Percentiles rank a stretch among this genome's conserved stretches.
These are phyloP conservation scores for Mus pahari DNA, from an alignment of 2,113 vertebrate species.

Conservation along the genomic window DNA sequence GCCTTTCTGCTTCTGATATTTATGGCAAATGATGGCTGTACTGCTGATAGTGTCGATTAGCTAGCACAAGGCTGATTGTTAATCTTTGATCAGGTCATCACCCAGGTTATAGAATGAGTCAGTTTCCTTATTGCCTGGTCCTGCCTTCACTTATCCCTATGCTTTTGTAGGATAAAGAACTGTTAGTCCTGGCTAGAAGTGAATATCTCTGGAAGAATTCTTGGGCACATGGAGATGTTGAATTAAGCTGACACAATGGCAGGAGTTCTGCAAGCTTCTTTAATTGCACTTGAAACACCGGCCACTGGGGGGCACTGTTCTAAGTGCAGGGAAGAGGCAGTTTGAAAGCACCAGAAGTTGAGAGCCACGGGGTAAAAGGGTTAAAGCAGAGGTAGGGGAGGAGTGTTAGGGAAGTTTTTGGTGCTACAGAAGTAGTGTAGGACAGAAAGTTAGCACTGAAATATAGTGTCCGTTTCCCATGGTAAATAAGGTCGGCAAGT, in stretches of 20 bases:
- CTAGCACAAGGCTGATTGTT: background rate
- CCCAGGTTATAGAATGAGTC: background rate
- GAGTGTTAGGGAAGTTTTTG: background rate
- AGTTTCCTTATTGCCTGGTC: background rate
- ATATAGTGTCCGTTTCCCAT: background rate
- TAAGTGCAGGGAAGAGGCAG: background rate
- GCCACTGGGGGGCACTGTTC: constrained; percentile 32
- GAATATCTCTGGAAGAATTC: background rate
- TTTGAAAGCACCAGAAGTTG: background rate
- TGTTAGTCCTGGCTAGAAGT: background rate
- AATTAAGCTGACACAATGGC: background rate
- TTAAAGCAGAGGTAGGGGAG: background rate
- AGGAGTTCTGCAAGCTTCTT: background rate
- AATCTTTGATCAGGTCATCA: background rate
- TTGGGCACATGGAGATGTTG: background rate
- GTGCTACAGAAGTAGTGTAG: background rate
- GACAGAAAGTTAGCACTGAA: background rate
- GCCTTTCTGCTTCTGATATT: background rate
- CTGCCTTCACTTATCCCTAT: background rate
- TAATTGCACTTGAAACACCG: constrained; percentile 25
- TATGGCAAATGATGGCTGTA: background rate
- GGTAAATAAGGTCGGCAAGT: background rate
- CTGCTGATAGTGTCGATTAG: background rate
- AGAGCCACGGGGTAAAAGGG: background rate
- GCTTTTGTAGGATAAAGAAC: background rate